Conservation (phyloP, 2,113 vertebrate genomes). For the Amazona guildingii region DNA sequence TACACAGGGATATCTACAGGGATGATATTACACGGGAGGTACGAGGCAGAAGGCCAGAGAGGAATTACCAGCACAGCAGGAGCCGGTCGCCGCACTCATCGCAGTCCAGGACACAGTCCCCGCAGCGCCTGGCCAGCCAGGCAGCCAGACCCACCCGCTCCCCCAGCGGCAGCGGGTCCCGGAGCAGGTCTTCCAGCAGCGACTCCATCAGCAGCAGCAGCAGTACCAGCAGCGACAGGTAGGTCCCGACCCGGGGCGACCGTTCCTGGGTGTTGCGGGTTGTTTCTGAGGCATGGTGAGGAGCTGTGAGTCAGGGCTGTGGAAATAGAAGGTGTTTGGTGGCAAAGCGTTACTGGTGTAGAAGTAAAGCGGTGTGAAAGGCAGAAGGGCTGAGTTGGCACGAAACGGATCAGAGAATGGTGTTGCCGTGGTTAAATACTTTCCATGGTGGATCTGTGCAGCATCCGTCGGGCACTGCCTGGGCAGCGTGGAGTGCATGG, state of each 20-base stretch:
- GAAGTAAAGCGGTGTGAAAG: not conserved
- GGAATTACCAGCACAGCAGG: slow-evolving; percentile 92
- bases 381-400: not conserved
- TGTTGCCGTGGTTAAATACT: rapidly evolving
- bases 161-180: slow-evolving; percentile 90
- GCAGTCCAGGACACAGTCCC: slow-evolving; percentile 92
- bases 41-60: slow-evolving; percentile 88
- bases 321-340: not conserved
- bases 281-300: rapidly evolving
- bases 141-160: slow-evolving; percentile 85
- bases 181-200: slow-evolving; percentile 94
- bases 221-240: slow-evolving; percentile 98
- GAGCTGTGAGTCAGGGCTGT: not conserved
- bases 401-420: rapidly evolving
- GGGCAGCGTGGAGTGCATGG: rapidly evolving
- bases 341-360: rapidly evolving
- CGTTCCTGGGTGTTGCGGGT: rapidly evolving
- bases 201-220: slow-evolving; percentile 98
- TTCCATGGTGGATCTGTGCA: not conserved
- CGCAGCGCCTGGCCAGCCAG: slow-evolving; percentile 90
- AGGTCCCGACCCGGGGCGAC: slow-evolving; percentile 38
- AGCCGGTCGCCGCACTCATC: slow-evolving; percentile 94
- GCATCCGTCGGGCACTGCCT: rapidly evolving
- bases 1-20: slow-evolving; percentile 97
- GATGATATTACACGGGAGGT: slow-evolving; percentile 87